Conservation (phyloP, 2,888 invertebrate species). For the Polylopha cassiicola region DNA sequence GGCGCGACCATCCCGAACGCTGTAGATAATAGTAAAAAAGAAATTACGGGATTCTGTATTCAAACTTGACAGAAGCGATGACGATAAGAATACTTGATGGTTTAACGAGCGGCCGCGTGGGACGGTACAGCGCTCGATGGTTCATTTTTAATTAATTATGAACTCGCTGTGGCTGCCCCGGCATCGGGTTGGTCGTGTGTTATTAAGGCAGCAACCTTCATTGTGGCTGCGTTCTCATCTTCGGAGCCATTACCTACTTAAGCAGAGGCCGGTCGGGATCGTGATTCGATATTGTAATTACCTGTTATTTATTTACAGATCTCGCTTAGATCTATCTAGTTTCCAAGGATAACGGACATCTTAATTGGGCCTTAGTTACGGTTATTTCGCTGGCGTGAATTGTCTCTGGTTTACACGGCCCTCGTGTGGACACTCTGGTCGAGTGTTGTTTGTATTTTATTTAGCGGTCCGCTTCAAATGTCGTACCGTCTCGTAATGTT, state of each 20-base stretch:
- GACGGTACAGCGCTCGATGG: conserved; percentile 58
- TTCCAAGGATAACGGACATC: conserved; percentile 67
- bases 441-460: conserved; percentile 71
- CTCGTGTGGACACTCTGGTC: conserved; percentile 58
- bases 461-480: conserved; percentile 75
- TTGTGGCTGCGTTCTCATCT: conserved; percentile 59
- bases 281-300: conserved; percentile 73
- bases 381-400: conserved; percentile 61
- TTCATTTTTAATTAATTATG: conserved; percentile 67
- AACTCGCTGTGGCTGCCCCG: conserved; percentile 46
- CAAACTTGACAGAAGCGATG: conserved; percentile 71
- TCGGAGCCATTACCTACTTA: conserved; percentile 50
- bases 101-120: conserved; percentile 66
- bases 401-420: conserved; percentile 55
- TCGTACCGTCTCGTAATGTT: conserved; percentile 75
- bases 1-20: conserved; percentile 48
- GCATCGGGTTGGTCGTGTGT: conserved; percentile 43
- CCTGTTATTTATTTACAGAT: conserved; percentile 65
- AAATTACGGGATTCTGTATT: conserved; percentile 67
- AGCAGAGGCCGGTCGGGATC: conserved; percentile 55
- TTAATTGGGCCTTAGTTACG: conserved; percentile 68
- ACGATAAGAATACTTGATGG: conserved; percentile 67
- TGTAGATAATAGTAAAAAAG: conserved; percentile 63
- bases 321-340: conserved; percentile 54
- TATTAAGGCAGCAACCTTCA: conserved; percentile 55